Evolutionary conservation across 2,888 invertebrate genomes (phyloP).

Genomic region (Lasioglossum vierecki): DNA sequence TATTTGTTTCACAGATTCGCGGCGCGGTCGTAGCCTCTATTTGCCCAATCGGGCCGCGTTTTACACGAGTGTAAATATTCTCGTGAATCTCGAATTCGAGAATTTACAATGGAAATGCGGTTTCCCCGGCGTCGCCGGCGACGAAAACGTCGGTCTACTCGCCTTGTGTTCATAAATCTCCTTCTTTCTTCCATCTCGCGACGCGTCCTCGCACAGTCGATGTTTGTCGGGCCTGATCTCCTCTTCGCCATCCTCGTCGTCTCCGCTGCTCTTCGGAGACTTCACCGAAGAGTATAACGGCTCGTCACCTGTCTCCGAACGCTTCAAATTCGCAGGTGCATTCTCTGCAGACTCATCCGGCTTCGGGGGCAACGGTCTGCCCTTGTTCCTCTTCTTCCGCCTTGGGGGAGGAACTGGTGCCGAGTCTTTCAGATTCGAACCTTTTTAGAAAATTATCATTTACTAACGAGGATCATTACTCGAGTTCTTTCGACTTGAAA

Average conservation of each 20-base stretch:
- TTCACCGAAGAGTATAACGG: conserved; percentile 79
- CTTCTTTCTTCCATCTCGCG: conserved; percentile 64
- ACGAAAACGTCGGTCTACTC: conserved; percentile 36
- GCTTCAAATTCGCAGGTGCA: conserved; percentile 45
- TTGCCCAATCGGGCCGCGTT: conserved; percentile 26
- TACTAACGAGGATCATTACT: not conserved
- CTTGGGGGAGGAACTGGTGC: conserved; percentile 81
- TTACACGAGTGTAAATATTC: conserved; percentile 37
- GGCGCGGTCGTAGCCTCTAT: conserved; percentile 1
- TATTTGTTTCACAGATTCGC: conserved; percentile 56
- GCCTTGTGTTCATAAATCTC: conserved; percentile 79
- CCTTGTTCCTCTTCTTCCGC: conserved; percentile 75
- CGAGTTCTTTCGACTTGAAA: too few species aligned
- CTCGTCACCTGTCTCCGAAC: conserved; percentile 68
- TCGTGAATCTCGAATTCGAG: conserved; percentile 42
- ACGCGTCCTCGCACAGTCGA: not conserved
- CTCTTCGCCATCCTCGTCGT: conserved; percentile 54
- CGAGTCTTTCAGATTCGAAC: conserved; percentile 73
- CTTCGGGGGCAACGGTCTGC: conserved; percentile 79
- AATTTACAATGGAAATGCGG: conserved; percentile 52
- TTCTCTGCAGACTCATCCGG: conserved; percentile 73
- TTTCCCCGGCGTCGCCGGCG: not conserved
- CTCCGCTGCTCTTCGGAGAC: conserved; percentile 57
- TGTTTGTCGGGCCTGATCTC: conserved; percentile 35
- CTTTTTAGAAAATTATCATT: conserved; percentile 51